phyloP scores from a whole-genome alignment of 2,797 vertebrate species.

The Coregonus suidteri region DNA sequence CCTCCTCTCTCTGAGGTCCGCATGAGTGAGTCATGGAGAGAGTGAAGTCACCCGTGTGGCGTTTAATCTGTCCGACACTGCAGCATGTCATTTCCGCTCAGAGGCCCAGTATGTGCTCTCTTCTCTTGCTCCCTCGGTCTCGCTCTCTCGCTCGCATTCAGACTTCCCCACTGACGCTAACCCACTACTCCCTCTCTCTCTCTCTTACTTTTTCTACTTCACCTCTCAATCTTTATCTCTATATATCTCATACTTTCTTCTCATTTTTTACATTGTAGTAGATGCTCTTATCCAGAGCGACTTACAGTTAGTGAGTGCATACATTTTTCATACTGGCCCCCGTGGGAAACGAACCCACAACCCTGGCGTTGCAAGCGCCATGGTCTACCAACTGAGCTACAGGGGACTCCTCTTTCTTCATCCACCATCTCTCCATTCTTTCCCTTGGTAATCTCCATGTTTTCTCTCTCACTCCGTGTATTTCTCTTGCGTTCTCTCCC shows the following conservation, averaged over 20 bases:
- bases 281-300: no score
- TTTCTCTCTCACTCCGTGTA: background rate
- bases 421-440: background rate
- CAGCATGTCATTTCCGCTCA: conserved; percentile 60
- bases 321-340: no score
- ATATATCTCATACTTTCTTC: conserved; percentile 9
- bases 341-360: no score
- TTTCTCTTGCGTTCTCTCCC: background rate
- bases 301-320: no score
- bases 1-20: conserved; percentile 45
- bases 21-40: conserved; percentile 67
- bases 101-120: conserved; percentile 41
- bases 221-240: conserved; percentile 6
- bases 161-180: background rate
- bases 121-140: conserved; percentile 23
- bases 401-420: no score
- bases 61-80: conserved; percentile 57
- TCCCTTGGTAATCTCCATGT: background rate
- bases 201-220: background rate
- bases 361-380: no score
- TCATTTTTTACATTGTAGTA: background rate
- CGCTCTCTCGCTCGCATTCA: conserved; percentile 1
- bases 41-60: conserved; percentile 60
- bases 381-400: no score
- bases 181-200: background rate